phyloP scores from a whole-genome alignment of 2,797 vertebrate species.

The Danio jaintianensis region DNA sequence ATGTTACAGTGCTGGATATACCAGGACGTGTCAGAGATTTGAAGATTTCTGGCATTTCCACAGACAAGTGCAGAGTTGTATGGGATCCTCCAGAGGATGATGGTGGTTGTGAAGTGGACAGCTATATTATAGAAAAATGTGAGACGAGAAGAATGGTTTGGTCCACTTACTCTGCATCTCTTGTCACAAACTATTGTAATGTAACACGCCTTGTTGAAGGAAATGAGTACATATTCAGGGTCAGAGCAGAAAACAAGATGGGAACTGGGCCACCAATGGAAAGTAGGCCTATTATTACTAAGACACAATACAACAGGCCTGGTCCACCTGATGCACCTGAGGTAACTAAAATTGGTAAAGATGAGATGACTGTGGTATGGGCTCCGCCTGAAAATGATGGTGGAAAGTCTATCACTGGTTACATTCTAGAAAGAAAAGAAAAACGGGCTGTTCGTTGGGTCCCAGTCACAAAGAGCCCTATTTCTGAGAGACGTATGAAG shows the following conservation, averaged over 20 bases:
- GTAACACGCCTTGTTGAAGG: constrained; percentile 93
- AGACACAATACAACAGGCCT: constrained; percentile 92
- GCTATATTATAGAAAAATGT: constrained; percentile 98
- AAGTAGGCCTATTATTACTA: constrained; percentile 91
- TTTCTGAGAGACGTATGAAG: constrained; percentile 94
- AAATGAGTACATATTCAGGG: constrained; percentile 98
- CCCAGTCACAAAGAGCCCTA: constrained; percentile 92
- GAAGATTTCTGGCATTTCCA: constrained; percentile 89
- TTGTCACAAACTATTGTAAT: constrained; percentile 87
- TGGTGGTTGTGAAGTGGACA: constrained; percentile 97
- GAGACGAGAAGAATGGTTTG: constrained; percentile 98
- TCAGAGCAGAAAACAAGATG: constrained; percentile 99
- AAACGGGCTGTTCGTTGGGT: constrained; percentile 93
- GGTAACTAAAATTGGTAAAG: constrained; percentile 94
- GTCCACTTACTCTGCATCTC: constrained; percentile 92
- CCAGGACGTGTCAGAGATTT: constrained; percentile 93
- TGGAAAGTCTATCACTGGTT: constrained; percentile 97
- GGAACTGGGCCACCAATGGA: constrained; percentile 94
- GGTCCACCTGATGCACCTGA: constrained; percentile 95
- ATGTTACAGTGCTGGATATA: constrained; percentile 91
- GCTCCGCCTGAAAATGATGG: constrained; percentile 96
- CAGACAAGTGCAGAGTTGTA: constrained; percentile 91
- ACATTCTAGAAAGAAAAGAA: constrained; percentile 97
- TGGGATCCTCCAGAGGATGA: constrained; percentile 97
- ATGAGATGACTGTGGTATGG: constrained; percentile 99